Evolutionary conservation across 2,888 invertebrate species (phyloP).

Genomic region (Proisotoma minuta): DNA sequence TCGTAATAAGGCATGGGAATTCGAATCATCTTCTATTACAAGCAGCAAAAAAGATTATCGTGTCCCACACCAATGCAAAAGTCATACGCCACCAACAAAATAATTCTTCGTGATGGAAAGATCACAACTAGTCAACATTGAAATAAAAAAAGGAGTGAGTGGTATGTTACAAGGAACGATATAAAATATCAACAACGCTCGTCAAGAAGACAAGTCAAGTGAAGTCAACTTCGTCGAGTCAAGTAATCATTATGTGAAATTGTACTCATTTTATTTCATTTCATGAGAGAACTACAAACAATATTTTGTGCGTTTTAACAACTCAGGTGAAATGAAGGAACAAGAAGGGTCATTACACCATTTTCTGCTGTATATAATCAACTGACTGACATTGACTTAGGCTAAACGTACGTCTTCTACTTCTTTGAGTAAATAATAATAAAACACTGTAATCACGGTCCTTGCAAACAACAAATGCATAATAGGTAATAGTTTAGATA

Average conservation of each 20-base stretch:
- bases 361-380: constrained; percentile 2
- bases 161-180: not conserved
- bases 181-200: constrained; percentile 4
- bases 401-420: not conserved
- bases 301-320: no score
- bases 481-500: not conserved
- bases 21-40: not conserved
- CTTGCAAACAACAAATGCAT: constrained; percentile 12
- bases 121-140: not conserved
- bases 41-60: not conserved
- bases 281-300: constrained; percentile 17
- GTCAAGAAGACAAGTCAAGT: constrained; percentile 18
- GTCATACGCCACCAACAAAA: not conserved
- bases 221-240: constrained; percentile 11
- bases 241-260: constrained; percentile 37
- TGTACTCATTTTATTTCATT: constrained; percentile 35
- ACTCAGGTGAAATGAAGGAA: constrained; percentile 8
- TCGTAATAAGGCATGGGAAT: constrained; percentile 3
- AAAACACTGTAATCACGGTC: constrained; percentile 13
- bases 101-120: not conserved
- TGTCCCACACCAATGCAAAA: not conserved
- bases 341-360: constrained; percentile 36
- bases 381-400: constrained; percentile 21
- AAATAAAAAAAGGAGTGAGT: not conserved
- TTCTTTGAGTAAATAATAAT: constrained; percentile 13